These are phyloP conservation scores for Cantharis rufa DNA, from an alignment of 2,888 invertebrate genomes.

Conservation along the genomic window DNA sequence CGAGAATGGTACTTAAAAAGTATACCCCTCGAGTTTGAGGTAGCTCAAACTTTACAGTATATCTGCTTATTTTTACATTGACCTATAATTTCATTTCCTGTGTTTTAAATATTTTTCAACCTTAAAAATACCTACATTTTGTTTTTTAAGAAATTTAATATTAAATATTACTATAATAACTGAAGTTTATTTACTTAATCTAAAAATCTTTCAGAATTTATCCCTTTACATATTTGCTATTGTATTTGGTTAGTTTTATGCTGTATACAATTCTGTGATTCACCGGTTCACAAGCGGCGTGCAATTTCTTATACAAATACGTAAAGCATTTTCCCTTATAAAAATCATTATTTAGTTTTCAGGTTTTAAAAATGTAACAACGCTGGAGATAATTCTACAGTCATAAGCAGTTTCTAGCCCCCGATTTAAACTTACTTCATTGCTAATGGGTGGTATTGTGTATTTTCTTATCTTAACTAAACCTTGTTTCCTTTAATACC, in stretches of 20 bases:
- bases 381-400: neutral
- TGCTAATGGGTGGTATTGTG: neutral
- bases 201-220: neutral
- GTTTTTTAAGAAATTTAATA: neutral
- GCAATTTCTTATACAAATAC: neutral
- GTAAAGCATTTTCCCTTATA: neutral
- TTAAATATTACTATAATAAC: neutral
- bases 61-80: neutral
- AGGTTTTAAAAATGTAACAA: neutral
- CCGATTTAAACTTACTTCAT: neutral
- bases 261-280: neutral
- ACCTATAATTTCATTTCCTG: neutral
- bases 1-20: neutral
- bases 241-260: neutral
- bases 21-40: neutral
- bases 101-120: neutral
- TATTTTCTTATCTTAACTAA: neutral
- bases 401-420: neutral
- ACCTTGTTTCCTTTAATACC: neutral
- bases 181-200: neutral
- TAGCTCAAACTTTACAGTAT: neutral
- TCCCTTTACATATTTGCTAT: neutral
- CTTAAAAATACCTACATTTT: neutral
- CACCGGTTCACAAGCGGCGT: neutral
- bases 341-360: neutral